Evolutionary conservation across 53 echinoderm and acorn worm genomes (phyloP).

Genomic region (Mesocentrotus franciscanus): DNA sequence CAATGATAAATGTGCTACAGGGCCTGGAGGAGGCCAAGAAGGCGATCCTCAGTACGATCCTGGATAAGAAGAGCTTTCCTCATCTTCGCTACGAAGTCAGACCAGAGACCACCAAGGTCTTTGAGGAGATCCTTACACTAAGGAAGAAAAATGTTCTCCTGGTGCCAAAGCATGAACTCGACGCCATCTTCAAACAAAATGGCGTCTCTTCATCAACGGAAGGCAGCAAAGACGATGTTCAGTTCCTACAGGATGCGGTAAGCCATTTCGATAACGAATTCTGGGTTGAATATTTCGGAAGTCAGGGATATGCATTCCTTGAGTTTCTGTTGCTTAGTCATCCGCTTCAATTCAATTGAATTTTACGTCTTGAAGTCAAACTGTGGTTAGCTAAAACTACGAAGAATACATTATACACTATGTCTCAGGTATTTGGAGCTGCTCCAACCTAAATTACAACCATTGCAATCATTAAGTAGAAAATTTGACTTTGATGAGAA

Average conservation of each 20-base stretch:
- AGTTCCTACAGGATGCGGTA: conserved; percentile 70
- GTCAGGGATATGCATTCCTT: too few relatives aligned
- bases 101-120: conserved; percentile 73
- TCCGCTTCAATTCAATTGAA: too few relatives aligned
- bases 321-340: too few relatives aligned
- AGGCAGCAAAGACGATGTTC: not conserved
- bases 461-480: too few relatives aligned
- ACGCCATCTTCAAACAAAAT: conserved; percentile 56
- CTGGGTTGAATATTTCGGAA: not conserved
- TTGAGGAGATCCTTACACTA: conserved; percentile 71
- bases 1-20: conserved; percentile 45
- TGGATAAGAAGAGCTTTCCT: conserved; percentile 68
- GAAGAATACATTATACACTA: too few relatives aligned
- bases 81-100: conserved; percentile 64
- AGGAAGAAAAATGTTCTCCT: conserved; percentile 71
- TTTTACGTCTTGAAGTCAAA: too few relatives aligned
- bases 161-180: conserved; percentile 56
- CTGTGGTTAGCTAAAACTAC: too few relatives aligned
- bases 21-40: conserved; percentile 84
- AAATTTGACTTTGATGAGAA: too few relatives aligned
- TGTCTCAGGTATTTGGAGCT: too few relatives aligned
- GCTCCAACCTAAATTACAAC: too few relatives aligned
- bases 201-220: conserved; percentile 46
- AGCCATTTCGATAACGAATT: not conserved
- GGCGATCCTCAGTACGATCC: conserved; percentile 69